Evolutionary conservation across 2,888 invertebrate genomes (phyloP).

Genomic region (Mesochorus sp.): DNA sequence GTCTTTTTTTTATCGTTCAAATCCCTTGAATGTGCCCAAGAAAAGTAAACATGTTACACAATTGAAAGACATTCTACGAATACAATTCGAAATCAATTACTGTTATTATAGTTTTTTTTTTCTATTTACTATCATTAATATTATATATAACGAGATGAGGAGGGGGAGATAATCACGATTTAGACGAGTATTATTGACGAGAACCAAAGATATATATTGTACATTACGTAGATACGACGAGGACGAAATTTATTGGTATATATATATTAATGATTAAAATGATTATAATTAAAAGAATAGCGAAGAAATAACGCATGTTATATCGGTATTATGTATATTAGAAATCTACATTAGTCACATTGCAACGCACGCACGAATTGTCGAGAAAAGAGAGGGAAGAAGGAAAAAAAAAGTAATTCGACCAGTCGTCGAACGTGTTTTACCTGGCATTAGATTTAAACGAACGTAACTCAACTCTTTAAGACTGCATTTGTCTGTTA

Average conservation of each 20-base stretch:
- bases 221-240: conserved; percentile 68
- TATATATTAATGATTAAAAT: conserved; percentile 51
- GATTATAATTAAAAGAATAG: conserved; percentile 34
- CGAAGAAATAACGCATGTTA: conserved; percentile 29
- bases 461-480: conserved; percentile 23
- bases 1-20: too few relatives aligned
- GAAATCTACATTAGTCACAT: conserved; percentile 53
- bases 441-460: conserved; percentile 19
- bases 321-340: conserved; percentile 52
- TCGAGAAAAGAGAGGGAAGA: neutral
- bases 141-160: conserved; percentile 5
- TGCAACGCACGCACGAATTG: conserved; percentile 49
- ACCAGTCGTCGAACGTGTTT: neutral
- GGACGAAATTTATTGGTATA: conserved; percentile 59
- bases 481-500: conserved; percentile 42
- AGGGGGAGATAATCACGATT: conserved; percentile 39
- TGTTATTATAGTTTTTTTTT: conserved; percentile 39
- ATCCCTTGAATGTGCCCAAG: conserved; percentile 6
- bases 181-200: conserved; percentile 68
- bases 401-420: neutral
- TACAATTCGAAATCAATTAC: conserved; percentile 46
- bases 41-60: neutral
- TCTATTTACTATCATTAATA: conserved; percentile 36
- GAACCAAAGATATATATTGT: conserved; percentile 73
- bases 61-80: neutral